Base-by-base conservation (phyloP, 2,113 vertebrate species). In the Emydura subglobosa region DNA sequence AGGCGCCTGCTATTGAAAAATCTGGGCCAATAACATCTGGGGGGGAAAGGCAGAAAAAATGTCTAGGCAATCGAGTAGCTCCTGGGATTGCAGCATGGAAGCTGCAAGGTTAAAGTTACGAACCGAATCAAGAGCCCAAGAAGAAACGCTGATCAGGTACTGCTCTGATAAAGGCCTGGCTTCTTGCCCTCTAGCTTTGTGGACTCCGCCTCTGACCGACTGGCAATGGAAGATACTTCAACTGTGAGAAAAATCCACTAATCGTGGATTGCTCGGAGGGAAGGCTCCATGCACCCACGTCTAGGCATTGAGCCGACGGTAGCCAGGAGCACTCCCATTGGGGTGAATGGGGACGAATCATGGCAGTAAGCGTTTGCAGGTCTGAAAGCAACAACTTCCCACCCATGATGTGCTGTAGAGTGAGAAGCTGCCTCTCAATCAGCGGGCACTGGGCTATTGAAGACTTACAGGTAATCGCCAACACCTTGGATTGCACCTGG, bases 1-100 rank as follows among this genome's bases (percentile, higher is more conserved):
- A 89, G 85, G 68, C 61, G 90, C 44, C 90, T 94, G 74, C 59
- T 76, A 49, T 80, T 93, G 49, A 61, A 92, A 72, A 95, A 83
- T 27, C 6, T 0, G 4, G 42, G 42, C 86, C 61, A 79, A 91
- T 49, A 82, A 29, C 4, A 83, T 5, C 39, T 4, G 53, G 12
- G 80, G 27, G 88, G 61, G 93, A 25, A 55, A 76, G 0, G 0
- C 91, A 79, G 88, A 25, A 82, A 92, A 90, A 86, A 34, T 4
- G 1, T 55, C 85, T 44, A 31, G 0, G 19, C 34, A 24, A 16
- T 3, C 24, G 54, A 53, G 50, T 13, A 6, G 1, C 5, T 6
- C 14, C 65, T 21, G 42, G 72, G n/a, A 25, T 42, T 42, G 72
- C 72, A n/a, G 34, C 68, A 29, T 8, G 42, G 13, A 7, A 78